These are phyloP conservation scores for Ceriagrion tenellum DNA, from an alignment of 2,888 invertebrate species.

Conservation along the genomic window DNA sequence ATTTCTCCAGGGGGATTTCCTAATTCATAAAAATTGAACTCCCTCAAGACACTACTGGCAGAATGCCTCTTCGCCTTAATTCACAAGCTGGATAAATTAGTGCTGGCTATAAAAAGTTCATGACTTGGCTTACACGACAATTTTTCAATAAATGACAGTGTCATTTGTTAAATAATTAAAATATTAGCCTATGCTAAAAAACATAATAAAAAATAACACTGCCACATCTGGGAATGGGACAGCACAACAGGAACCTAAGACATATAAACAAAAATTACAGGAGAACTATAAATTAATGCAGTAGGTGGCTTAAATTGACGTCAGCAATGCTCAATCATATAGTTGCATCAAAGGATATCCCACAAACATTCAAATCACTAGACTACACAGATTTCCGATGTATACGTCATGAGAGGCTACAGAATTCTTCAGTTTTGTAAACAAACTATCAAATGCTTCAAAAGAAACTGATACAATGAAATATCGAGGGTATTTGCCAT, in stretches of 20 bases:
- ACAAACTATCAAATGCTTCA: constrained; percentile 44
- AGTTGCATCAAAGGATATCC: neutral
- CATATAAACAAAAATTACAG: neutral
- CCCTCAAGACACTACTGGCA: neutral
- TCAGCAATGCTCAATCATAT: neutral
- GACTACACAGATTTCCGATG: constrained; percentile 36
- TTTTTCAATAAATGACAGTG: neutral
- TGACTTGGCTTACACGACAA: neutral
- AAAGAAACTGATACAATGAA: constrained; percentile 15
- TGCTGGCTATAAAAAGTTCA: neutral
- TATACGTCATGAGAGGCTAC: constrained; percentile 35
- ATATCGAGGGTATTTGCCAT: neutral
- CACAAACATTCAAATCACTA: constrained; percentile 44
- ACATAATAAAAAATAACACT: constrained; percentile 2
- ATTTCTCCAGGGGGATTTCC: neutral
- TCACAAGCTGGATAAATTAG: neutral
- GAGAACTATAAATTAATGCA: constrained; percentile 5
- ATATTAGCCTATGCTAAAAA: constrained; percentile 43
- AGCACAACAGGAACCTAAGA: neutral
- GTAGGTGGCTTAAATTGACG: neutral
- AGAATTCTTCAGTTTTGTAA: constrained; percentile 28
- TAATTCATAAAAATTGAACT: neutral
- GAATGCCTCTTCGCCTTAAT: constrained; percentile 1
- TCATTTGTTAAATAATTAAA: constrained; percentile 20
- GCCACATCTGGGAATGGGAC: neutral